Evolutionary conservation across 2,113 vertebrate species (phyloP).

Genomic region (Dendrocopos noguchii): DNA sequence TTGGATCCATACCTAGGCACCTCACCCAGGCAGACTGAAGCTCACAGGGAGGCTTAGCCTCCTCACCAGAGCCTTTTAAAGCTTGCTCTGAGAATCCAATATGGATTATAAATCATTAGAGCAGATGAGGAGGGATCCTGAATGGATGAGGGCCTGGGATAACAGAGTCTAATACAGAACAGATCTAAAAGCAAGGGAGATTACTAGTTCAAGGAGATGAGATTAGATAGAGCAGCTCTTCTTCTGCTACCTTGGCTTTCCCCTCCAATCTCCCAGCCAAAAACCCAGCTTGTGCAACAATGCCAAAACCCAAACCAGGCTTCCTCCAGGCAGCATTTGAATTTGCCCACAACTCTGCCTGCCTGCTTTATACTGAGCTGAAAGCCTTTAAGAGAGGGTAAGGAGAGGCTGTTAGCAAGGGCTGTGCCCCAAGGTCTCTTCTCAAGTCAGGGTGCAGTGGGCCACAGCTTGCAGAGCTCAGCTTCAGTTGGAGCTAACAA

Average conservation of each 20-base stretch:
- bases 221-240: slow-evolving; percentile 39
- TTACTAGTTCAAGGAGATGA: slow-evolving; percentile 19
- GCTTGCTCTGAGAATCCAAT: neutral
- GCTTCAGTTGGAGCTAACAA: neutral
- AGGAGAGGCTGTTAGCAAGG: neutral
- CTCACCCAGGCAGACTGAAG: neutral
- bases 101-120: slow-evolving; percentile 30
- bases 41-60: neutral
- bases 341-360: neutral
- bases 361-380: neutral
- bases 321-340: neutral
- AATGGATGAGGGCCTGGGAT: neutral
- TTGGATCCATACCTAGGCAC: neutral
- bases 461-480: neutral
- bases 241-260: neutral
- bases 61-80: neutral
- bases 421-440: neutral
- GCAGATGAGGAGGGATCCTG: slow-evolving; percentile 22
- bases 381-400: neutral
- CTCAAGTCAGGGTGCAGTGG: neutral
- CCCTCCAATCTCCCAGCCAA: neutral
- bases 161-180: neutral
- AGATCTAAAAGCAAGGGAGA: slow-evolving; percentile 13
- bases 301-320: neutral
- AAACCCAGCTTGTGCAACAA: neutral